Percentiles rank a stretch among this genome's conserved stretches.
These are phyloP conservation scores for Eumacrocentrus americanus DNA, from an alignment of 2,888 invertebrate species.

Conservation along the genomic window DNA sequence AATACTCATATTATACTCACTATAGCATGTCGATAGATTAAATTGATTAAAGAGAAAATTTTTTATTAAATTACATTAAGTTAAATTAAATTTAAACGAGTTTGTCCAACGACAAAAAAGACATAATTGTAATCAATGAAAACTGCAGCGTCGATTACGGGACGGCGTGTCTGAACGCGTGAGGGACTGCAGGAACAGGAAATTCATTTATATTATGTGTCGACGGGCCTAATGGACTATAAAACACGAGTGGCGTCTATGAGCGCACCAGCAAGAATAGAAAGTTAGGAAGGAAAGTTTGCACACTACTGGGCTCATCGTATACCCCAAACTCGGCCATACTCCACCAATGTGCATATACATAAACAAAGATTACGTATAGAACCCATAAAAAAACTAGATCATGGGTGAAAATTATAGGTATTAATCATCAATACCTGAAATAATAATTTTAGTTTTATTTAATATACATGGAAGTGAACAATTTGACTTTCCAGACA, in stretches of 20 bases:
- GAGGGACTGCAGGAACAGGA: slow-evolving; percentile 21
- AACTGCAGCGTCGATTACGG: background rate
- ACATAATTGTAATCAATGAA: background rate
- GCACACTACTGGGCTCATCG: slow-evolving; percentile 32
- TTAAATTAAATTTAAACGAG: background rate
- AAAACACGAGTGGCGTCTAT: slow-evolving; percentile 13
- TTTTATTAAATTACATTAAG: background rate
- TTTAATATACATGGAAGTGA: background rate
- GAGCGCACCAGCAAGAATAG: slow-evolving; percentile 30
- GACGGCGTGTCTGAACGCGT: slow-evolving; percentile 13
- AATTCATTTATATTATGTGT: slow-evolving; percentile 10
- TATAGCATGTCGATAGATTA: background rate
- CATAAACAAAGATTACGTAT: background rate
- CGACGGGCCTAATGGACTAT: slow-evolving; percentile 7
- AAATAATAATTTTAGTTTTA: background rate
- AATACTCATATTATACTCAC: background rate
- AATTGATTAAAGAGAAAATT: background rate
- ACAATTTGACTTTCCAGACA: slow-evolving; percentile 7
- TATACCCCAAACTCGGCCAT: slow-evolving; percentile 24
- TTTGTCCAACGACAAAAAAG: background rate
- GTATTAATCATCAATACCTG: background rate
- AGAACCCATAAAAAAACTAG: background rate
- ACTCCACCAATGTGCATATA: slow-evolving; percentile 11
- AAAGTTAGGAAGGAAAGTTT: slow-evolving; percentile 42
- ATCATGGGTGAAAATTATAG: background rate